phyloP scores from a whole-genome alignment of 1,140 invertebrate genomes.

The Tachypleus tridentatus region DNA sequence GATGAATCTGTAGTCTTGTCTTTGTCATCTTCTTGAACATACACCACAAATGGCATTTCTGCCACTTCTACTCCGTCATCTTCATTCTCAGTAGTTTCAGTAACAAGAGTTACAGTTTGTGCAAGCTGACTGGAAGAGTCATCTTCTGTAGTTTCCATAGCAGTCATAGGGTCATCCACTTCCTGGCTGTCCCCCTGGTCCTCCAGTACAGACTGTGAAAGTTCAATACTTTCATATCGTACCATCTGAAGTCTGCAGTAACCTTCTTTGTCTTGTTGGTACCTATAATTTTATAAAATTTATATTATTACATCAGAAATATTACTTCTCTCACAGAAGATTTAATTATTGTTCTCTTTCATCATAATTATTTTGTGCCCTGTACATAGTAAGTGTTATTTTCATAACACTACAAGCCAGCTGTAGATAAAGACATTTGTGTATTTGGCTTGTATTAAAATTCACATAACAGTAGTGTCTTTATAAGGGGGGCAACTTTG shows the following conservation, averaged over 20 bases:
- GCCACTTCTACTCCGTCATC: not conserved
- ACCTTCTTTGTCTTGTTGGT: conserved; percentile 47
- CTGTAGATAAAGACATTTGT: not conserved
- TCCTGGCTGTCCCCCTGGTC: conserved; percentile 1
- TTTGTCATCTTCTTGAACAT: not conserved
- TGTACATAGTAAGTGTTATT: not conserved
- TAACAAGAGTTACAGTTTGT: not conserved
- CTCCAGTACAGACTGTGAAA: conserved; percentile 47
- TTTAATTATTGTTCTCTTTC: not conserved
- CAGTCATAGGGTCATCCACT: too few relatives aligned
- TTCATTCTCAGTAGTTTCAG: not conserved
- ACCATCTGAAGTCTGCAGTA: conserved; percentile 58
- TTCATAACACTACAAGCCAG: not conserved
- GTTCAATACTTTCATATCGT: conserved; percentile 62
- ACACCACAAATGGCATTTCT: not conserved
- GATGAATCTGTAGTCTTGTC: not conserved
- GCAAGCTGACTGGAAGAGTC: not conserved
- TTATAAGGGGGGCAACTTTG: too few relatives aligned
- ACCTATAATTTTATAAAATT: conserved; percentile 8
- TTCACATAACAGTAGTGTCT: too few relatives aligned
- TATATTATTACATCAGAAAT: not conserved
- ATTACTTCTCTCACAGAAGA: not conserved
- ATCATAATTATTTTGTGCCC: not conserved
- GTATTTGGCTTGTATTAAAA: not conserved
- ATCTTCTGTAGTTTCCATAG: not conserved